Conservation (phyloP, 2,797 vertebrate species). For the Etheostoma nigrum region DNA sequence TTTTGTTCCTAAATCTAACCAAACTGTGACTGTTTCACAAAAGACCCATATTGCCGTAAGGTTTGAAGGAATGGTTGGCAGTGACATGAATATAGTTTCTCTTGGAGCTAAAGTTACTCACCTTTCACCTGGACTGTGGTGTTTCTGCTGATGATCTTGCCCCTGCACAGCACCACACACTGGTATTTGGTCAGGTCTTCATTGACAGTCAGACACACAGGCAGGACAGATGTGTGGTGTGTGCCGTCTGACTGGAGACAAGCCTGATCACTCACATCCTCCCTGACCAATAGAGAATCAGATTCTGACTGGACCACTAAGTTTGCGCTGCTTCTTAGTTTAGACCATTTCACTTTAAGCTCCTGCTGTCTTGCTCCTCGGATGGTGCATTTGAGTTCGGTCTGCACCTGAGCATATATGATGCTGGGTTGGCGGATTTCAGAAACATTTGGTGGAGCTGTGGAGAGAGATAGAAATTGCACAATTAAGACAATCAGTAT, state of each 20-base stretch:
- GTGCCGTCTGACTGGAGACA: slow-evolving; percentile 55
- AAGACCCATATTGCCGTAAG: too few species aligned
- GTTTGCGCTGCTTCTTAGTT: background rate
- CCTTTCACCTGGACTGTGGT: slow-evolving; percentile 60
- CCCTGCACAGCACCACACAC: slow-evolving; percentile 61
- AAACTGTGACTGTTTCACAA: too few species aligned
- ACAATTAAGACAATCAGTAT: background rate
- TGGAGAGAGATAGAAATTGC: slow-evolving; percentile 1
- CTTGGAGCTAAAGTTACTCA: slow-evolving; percentile 4
- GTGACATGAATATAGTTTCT: background rate
- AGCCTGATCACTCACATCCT: slow-evolving; percentile 63
- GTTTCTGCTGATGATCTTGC: slow-evolving; percentile 41
- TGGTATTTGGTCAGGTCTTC: slow-evolving; percentile 64
- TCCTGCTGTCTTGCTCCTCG: slow-evolving; percentile 46
- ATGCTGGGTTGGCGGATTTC: slow-evolving; percentile 64
- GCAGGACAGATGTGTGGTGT: slow-evolving; percentile 67
- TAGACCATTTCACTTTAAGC: slow-evolving; percentile 72
- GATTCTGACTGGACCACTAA: slow-evolving; percentile 1
- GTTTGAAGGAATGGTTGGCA: too few species aligned
- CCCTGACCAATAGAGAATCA: slow-evolving; percentile 21
- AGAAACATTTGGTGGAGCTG: slow-evolving; percentile 70
- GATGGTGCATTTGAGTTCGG: slow-evolving; percentile 68
- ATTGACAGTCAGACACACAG: slow-evolving; percentile 53
- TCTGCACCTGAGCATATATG: slow-evolving; percentile 53
- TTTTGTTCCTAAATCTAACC: too few species aligned